Base-by-base conservation (phyloP, 2,797 vertebrate genomes). In the Scolopax rusticola region DNA sequence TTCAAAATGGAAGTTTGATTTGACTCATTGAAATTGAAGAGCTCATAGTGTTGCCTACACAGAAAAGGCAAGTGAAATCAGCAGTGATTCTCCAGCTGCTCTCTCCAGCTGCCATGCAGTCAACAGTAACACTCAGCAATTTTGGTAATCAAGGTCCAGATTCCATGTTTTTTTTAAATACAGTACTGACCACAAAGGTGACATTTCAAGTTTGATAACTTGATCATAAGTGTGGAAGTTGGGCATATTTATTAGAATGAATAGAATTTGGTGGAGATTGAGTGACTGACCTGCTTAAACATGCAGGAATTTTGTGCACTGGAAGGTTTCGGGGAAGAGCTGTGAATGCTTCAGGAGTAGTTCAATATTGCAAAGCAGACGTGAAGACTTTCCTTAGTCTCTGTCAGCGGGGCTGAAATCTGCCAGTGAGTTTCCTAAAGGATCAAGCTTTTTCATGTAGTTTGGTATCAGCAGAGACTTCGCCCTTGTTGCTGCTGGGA, bases 121-220 rank as follows among this genome's bases (percentile, higher is more conserved):
- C 25, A 57, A 5, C 40, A 3, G 0, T 6, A 23, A 4, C 8
- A 59, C 21, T 5, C 9, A 43, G 11, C 32, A 19, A 4, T 28
- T 75, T 67, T 32, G 14, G 25, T 48, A 56, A 18, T 27, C 17
- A 23, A 45, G 28, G 8, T n/a, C 25, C 4, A 4, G 78, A 25
- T 8, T 36, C 0, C 1, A 0, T 11, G 33, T n/a, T 15, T 24
- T 8, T 14, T 8, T 16, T 13, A 4, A 40, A 28, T 15, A 7
- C 11, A n/a, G 54, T 59, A n/a, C 3, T 47, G 14, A 83, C 54
- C 25, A 41, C 24, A 30, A 48, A 20, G 11, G 4, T 71, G 18
- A 15, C 7, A 4, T 19, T n/a, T 36, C 8, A 41, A 40, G 12
- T 51, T 43, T 11, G 11, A 5, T 76, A 48, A 28, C 23, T 78